Conservation (phyloP, 1,140 invertebrate species). For the Diachasma alloeum region DNA sequence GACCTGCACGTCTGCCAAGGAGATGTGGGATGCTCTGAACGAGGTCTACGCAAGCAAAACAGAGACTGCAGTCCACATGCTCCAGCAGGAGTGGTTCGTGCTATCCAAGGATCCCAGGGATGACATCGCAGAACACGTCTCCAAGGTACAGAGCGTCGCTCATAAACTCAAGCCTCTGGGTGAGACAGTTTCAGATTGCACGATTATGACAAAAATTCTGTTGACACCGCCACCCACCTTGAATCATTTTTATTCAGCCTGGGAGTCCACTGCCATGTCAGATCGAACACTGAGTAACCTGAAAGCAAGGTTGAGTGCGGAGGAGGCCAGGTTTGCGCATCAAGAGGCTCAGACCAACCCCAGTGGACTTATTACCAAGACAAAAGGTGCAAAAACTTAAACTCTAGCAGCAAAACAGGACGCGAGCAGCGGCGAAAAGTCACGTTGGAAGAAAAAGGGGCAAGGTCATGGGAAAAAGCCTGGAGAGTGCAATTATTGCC, state of each 20-base stretch:
- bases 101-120: conserved; percentile 17
- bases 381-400: neutral
- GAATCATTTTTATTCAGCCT: conserved; percentile 51
- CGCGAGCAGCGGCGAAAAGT: neutral
- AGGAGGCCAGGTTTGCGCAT: conserved; percentile 30
- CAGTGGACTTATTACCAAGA: neutral
- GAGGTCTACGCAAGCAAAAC: conserved; percentile 38
- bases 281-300: conserved; percentile 46
- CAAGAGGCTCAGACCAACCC: neutral
- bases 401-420: neutral
- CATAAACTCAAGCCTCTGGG: conserved; percentile 41
- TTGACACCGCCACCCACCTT: conserved; percentile 43
- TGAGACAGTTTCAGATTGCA: conserved; percentile 40
- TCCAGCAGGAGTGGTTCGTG: conserved; percentile 39
- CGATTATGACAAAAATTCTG: conserved; percentile 51
- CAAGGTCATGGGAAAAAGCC: neutral
- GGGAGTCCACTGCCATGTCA: conserved; percentile 42
- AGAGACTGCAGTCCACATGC: conserved; percentile 25
- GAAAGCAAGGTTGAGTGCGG: conserved; percentile 39
- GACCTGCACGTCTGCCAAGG: conserved; percentile 39
- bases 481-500: conserved; percentile 26
- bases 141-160: conserved; percentile 42
- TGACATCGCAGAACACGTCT: conserved; percentile 40
- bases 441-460: neutral
- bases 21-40: conserved; percentile 43